These are phyloP conservation scores for Cydia pomonella DNA, from an alignment of 1,140 invertebrate genomes.

Conservation along the genomic window DNA sequence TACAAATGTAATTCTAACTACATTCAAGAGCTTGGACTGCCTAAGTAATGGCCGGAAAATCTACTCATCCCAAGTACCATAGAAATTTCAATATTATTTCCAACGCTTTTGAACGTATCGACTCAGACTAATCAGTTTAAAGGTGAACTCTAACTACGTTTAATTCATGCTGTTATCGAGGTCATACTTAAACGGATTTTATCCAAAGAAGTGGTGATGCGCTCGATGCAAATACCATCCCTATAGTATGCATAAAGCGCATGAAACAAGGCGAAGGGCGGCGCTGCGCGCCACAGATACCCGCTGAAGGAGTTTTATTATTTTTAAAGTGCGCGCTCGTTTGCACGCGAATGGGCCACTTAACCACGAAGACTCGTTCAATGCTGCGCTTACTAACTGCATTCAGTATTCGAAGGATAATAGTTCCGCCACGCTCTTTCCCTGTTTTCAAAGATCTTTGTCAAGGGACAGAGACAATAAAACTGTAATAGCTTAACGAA, in stretches of 20 bases:
- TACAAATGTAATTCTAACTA: neutral
- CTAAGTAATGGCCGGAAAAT: conserved; percentile 19
- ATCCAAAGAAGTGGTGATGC: neutral
- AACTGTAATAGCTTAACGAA: conserved; percentile 44
- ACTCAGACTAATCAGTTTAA: neutral
- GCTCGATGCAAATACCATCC: neutral
- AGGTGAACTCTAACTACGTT: neutral
- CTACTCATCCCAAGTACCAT: conserved; percentile 7
- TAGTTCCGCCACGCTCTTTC: conserved; percentile 75
- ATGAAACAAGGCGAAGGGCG: conserved; percentile 23
- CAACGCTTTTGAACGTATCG: neutral
- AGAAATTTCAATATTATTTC: neutral
- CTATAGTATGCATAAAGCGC: conserved; percentile 12
- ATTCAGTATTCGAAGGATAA: conserved; percentile 68
- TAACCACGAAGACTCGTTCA: conserved; percentile 76
- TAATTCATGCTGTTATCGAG: neutral
- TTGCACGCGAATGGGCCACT: conserved; percentile 81
- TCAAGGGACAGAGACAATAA: conserved; percentile 44
- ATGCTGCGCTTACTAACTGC: conserved; percentile 61
- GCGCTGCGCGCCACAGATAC: conserved; percentile 41
- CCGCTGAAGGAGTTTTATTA: conserved; percentile 75
- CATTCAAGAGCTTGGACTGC: conserved; percentile 7
- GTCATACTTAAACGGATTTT: neutral
- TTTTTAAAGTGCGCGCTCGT: conserved; percentile 80
- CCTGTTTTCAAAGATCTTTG: conserved; percentile 53